A percentile compares a stretch with the other conserved stretches of the same genome.
These are phyloP conservation scores for Drosophila ironensis DNA, from an alignment of 1,140 invertebrate genomes.

Conservation along the genomic window DNA sequence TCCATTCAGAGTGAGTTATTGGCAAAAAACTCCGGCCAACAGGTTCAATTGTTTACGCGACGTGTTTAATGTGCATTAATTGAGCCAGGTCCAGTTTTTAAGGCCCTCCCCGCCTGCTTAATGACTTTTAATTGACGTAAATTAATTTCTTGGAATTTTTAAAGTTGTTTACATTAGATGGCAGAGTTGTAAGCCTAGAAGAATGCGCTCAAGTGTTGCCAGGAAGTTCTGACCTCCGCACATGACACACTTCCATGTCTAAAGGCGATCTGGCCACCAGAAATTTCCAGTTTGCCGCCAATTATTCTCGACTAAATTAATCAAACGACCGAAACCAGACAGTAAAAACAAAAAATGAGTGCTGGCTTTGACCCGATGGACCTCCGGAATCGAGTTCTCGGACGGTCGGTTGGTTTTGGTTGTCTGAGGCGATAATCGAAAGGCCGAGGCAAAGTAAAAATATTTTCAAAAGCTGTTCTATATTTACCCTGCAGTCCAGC, in stretches of 20 bases:
- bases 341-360: slow-evolving; percentile 1
- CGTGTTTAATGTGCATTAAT: slow-evolving; percentile 53
- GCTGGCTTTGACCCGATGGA: slow-evolving; percentile 16
- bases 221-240: slow-evolving; percentile 46
- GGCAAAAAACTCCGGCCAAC: slow-evolving; percentile 4
- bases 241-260: slow-evolving; percentile 53
- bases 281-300: slow-evolving; percentile 12
- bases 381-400: slow-evolving; percentile 4
- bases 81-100: slow-evolving; percentile 35
- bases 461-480: neutral
- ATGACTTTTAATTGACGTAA: slow-evolving; percentile 54
- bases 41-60: slow-evolving; percentile 17
- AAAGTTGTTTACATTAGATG: slow-evolving; percentile 25
- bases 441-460: slow-evolving; percentile 12
- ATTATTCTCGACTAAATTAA: slow-evolving; percentile 21
- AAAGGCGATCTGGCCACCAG: neutral
- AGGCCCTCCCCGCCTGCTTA: neutral
- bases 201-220: neutral
- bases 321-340: slow-evolving; percentile 14
- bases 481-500: slow-evolving; percentile 6
- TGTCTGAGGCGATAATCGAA: slow-evolving; percentile 16
- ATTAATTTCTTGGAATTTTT: slow-evolving; percentile 62
- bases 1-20: slow-evolving; percentile 10
- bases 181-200: slow-evolving; percentile 28
- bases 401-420: neutral